Evolutionary conservation across 2,113 vertebrate genomes (phyloP).

Genomic region (Amphilophus citrinellus): DNA sequence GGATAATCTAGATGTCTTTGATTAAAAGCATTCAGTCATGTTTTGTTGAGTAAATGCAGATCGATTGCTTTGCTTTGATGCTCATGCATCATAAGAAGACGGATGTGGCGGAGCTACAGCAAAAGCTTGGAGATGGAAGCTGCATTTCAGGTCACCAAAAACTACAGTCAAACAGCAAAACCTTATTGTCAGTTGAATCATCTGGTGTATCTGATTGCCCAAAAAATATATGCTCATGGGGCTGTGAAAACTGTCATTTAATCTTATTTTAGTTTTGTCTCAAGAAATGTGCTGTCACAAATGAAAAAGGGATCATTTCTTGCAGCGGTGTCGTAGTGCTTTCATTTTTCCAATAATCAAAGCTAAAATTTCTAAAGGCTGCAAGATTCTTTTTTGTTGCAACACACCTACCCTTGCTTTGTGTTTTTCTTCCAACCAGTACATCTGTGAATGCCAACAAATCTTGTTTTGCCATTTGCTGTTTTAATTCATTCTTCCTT

Average conservation of each 20-base stretch:
- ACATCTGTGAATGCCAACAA: constrained; percentile 16
- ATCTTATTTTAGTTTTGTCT: not conserved
- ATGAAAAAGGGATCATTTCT: not conserved
- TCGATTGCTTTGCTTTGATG: not conserved
- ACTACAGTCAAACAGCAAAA: not conserved
- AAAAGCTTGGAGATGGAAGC: not conserved
- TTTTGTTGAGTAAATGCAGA: not conserved
- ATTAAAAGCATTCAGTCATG: not conserved
- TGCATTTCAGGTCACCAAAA: constrained; percentile 11
- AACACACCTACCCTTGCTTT: not conserved
- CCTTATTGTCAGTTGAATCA: not conserved
- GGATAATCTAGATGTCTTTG: not conserved
- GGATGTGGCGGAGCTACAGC: not conserved
- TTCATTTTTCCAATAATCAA: not conserved
- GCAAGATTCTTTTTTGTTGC: constrained; percentile 31
- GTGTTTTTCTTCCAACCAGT: not conserved
- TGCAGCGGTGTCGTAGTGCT: not conserved
- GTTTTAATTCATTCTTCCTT: constrained; percentile 24
- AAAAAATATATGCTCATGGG: not conserved
- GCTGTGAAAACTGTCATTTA: not conserved
- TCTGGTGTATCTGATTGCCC: not conserved
- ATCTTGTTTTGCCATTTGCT: constrained; percentile 7
- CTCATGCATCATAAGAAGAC: not conserved
- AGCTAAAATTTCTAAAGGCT: not conserved
- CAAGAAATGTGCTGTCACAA: not conserved